Evolutionary conservation across 1,140 invertebrate genomes (phyloP), one percentile per base, ranked within the genome.

Genomic region (Tetragonula clypearis): DNA sequence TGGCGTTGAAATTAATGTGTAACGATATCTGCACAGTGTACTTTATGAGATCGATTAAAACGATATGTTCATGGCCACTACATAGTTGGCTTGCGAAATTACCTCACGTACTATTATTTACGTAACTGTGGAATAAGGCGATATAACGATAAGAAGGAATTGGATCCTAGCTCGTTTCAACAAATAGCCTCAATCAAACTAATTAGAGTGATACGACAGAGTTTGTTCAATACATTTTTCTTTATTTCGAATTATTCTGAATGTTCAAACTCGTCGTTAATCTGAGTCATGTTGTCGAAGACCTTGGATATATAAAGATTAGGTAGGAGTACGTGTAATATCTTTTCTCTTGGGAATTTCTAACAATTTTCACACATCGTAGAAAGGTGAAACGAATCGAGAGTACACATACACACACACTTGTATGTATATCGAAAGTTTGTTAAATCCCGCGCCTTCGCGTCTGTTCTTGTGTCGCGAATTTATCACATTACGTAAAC

Each of bases 401-500:
- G 21, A 35, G 26, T 66, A 66, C 14, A 49, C 41, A 8, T 8
- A 8, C 35, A 35, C 35, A 35, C 35, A 35, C 35, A 35, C 3
- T 35, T 35, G 35, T 35, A 35, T 49, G n/a, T 66, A 41, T 21
- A 60, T 26, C 11, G 1, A 8, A 35, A 21, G 9, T 69, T 56
- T 78, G 12, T 85, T 80, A 90, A 90, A 90, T 81, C 72, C 86
- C 65, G 77, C 56, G 83, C 83, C 85, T 78, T 66, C 84, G 82
- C 86, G 84, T 88, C 88, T 90, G 86, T 86, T 74, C 41, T 90
- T 60, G 88, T 76, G 84, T 80, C 80, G 74, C 84, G 86, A 82
- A 87, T 90, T 90, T 90, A 60, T 90, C 90, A 88, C 80, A 88
- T 90, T 88, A 86, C 88, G 88, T 88, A 90, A 90, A 90, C 88